A percentile compares a stretch with the other conserved stretches of the same genome.
These are phyloP conservation scores for Graptemys geographica DNA, from an alignment of 2,797 vertebrate genomes.

Conservation along the genomic window DNA sequence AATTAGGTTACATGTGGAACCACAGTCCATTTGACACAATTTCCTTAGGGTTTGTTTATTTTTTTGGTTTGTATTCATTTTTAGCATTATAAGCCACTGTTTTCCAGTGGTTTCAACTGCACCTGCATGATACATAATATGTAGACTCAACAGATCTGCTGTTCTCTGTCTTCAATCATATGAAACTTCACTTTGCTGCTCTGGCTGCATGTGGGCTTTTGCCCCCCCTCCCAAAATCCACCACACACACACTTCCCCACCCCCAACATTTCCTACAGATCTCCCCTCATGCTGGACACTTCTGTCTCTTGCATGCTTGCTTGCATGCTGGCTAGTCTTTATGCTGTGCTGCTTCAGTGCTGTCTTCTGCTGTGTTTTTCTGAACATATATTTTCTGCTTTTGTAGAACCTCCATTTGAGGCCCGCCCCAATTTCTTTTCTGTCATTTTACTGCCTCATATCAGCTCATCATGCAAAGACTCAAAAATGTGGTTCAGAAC, in stretches of 20 bases:
- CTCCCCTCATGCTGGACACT: neutral
- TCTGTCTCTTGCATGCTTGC: rapidly evolving
- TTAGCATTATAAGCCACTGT: neutral
- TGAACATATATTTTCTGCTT: neutral
- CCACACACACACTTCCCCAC: neutral
- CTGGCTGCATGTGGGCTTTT: neutral
- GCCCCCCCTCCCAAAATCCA: rapidly evolving
- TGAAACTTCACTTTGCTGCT: neutral
- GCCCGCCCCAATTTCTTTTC: neutral
- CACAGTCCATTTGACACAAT: neutral
- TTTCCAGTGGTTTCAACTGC: neutral
- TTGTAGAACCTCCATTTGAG: rapidly evolving
- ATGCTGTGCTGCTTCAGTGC: neutral
- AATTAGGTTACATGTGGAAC: neutral
- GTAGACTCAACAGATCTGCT: neutral
- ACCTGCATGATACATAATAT: rapidly evolving
- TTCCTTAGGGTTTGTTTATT: neutral
- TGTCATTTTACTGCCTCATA: neutral
- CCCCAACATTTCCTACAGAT: neutral
- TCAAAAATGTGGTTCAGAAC: rapidly evolving
- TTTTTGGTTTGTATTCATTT: neutral
- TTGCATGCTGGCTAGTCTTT: neutral
- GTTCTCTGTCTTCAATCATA: neutral
- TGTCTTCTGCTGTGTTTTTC: neutral
- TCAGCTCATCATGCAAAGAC: neutral